These are phyloP conservation scores for Stictonetta naevosa DNA, from an alignment of 2,113 vertebrate species.

Conservation along the genomic window DNA sequence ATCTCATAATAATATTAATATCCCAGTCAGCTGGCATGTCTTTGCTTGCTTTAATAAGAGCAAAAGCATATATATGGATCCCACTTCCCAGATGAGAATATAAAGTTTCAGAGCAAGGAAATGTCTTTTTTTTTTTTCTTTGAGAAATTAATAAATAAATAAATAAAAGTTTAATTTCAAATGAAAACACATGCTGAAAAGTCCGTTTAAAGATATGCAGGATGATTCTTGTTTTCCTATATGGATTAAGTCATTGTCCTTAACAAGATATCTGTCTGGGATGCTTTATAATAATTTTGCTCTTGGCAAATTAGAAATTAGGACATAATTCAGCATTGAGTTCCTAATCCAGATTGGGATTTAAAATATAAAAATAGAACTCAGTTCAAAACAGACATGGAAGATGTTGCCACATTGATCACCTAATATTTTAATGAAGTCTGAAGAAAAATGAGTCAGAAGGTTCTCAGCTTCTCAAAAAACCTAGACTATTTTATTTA, in stretches of 20 bases:
- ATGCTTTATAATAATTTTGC: slow-evolving; percentile 43
- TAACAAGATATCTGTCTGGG: slow-evolving; percentile 27
- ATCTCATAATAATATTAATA: background rate
- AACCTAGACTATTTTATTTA: slow-evolving; percentile 38
- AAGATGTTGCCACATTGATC: background rate
- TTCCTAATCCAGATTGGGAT: slow-evolving; percentile 61
- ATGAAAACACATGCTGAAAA: slow-evolving; percentile 48
- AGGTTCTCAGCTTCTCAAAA: background rate
- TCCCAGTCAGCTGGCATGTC: background rate
- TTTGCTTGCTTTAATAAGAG: background rate
- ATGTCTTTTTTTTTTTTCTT: background rate
- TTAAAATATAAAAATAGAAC: slow-evolving; percentile 33
- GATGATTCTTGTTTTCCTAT: slow-evolving; percentile 55
- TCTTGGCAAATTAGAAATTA: slow-evolving; percentile 51
- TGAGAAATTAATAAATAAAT: background rate
- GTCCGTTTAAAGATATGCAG: slow-evolving; percentile 48
- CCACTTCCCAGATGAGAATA: background rate
- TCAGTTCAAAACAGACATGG: slow-evolving; percentile 8
- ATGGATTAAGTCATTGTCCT: slow-evolving; percentile 52
- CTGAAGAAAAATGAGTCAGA: slow-evolving; percentile 39
- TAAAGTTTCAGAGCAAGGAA: background rate
- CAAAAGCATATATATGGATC: background rate
- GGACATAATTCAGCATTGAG: slow-evolving; percentile 46
- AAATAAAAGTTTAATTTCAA: slow-evolving; percentile 9
- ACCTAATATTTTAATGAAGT: slow-evolving; percentile 53